Evolutionary conservation across 2,113 vertebrate genomes (phyloP).

Genomic region (Amia ocellicauda): DNA sequence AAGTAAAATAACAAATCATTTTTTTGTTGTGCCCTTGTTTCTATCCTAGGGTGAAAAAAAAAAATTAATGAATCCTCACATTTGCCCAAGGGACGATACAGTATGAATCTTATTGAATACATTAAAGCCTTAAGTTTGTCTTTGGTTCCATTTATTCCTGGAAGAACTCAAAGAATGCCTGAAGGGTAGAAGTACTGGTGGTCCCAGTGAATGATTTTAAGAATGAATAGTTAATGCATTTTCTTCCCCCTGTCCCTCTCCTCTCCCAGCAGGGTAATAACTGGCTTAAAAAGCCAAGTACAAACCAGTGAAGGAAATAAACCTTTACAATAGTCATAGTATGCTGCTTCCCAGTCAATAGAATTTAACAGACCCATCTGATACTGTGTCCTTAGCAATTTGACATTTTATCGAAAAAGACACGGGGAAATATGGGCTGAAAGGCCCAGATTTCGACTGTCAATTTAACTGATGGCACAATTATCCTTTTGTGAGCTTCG

Average conservation of each 20-base stretch:
- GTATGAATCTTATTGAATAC: not conserved
- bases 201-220: conserved; percentile 34
- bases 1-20: too few relatives aligned
- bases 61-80: not conserved
- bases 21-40: not conserved
- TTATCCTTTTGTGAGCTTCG: conserved; percentile 12
- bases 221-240: conserved; percentile 4
- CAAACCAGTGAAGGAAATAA: conserved; percentile 5
- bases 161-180: conserved; percentile 32
- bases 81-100: not conserved
- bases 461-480: conserved; percentile 11
- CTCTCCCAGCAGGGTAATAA: conserved; percentile 11
- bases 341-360: not conserved
- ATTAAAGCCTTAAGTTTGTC: conserved; percentile 35
- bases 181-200: conserved; percentile 21
- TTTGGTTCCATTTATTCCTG: conserved; percentile 37
- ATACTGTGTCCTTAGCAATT: conserved; percentile 1
- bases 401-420: conserved; percentile 22
- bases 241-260: conserved; percentile 12
- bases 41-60: not conserved
- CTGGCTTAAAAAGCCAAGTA: conserved; percentile 6
- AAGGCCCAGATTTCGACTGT: conserved; percentile 6
- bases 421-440: conserved; percentile 15
- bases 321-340: not conserved
- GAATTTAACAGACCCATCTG: conserved; percentile 4